These are phyloP conservation scores for Ploceus nigricollis DNA, from an alignment of 2,113 vertebrate species.

Conservation along the genomic window DNA sequence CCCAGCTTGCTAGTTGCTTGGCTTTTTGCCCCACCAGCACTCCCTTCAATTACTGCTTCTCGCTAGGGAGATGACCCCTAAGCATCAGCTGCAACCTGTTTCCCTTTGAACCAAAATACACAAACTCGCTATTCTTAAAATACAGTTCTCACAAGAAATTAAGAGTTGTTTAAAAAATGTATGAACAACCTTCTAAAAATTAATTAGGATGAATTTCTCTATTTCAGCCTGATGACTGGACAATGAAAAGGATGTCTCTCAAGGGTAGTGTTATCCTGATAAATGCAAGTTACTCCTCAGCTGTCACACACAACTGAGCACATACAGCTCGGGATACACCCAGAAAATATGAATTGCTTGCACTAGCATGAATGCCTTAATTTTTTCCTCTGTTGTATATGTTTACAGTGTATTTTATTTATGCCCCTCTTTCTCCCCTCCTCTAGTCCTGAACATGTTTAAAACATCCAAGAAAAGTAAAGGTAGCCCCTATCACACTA, in stretches of 20 bases:
- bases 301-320: neutral
- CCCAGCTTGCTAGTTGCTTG: neutral
- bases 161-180: accelerated
- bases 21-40: neutral
- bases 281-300: neutral
- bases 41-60: neutral
- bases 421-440: neutral
- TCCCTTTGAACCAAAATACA: neutral
- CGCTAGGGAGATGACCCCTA: neutral
- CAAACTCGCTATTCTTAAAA: neutral
- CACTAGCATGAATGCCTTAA: neutral
- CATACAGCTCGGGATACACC: neutral
- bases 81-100: neutral
- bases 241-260: neutral
- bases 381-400: neutral
- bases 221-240: neutral
- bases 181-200: neutral
- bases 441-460: neutral
- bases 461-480: neutral
- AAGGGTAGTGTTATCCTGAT: neutral
- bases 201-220: neutral
- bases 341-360: neutral
- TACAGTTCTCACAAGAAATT: neutral
- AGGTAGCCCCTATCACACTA: neutral
- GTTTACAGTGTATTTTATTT: neutral